Evolutionary conservation across 2,888 invertebrate genomes (phyloP), one percentile per base, ranked within the genome.

Genomic region (Schizotus pectinicornis): DNA sequence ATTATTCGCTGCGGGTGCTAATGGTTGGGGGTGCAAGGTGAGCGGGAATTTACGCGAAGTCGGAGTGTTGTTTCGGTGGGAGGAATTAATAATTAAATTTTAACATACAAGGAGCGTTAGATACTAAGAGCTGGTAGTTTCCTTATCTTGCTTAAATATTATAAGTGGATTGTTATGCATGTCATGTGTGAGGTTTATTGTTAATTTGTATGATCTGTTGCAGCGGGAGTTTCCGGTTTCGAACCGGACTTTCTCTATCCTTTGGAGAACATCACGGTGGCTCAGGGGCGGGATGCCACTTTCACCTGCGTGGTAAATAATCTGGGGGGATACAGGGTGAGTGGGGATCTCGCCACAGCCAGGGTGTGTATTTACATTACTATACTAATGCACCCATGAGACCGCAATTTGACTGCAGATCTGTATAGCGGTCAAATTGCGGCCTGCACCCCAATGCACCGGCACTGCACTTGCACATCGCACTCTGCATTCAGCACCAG

Each of bases 301-400:
- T 91, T 92, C 82, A 91, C 91, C 69, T 92, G 92, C 78, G 89
- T 91, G 77, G 91, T 92, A 76, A 91, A 90, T 84, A 90, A 92
- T 85, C 86, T 92, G 78, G 86, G 86, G 71, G 85, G 86, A 72
- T 86, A 90, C 85, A 89, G 91, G 91, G 94, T 94, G 92, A 93
- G 92, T 92, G 90, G 90, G 85, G 90, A 90, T 84, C 84, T 87
- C 85, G 85, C 88, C 84, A 88, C 87, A 80, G 88, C 89, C 85
- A 89, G 90, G 90, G 90, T 90, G 90, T 89, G 90, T 90, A 90
- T 88, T 66, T 66, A 72, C 71, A 68, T 64, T 68, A 69, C 56
- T 61, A 59, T 60, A 60, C 52, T 60, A 68, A 71, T 71, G 74
- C 75, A 75, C 74, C 69, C 70, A 70, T 57, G 63, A 65, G 61